Evolutionary conservation across 2,888 invertebrate genomes (phyloP).

Genomic region (Deilephila porcellus): DNA sequence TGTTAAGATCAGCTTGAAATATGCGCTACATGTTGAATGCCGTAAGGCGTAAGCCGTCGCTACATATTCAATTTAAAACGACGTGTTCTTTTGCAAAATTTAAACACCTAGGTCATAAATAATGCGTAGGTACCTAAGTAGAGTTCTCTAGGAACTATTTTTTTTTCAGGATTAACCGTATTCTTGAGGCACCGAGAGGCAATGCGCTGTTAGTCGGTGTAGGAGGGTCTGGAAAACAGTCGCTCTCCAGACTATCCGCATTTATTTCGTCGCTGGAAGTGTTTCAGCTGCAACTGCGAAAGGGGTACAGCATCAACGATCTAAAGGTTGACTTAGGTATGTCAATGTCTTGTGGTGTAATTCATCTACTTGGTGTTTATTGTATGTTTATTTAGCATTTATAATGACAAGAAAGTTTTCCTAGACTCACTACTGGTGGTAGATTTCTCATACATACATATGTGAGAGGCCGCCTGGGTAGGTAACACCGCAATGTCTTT

Average conservation of each 20-base stretch:
- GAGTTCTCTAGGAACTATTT: neutral
- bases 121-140: neutral
- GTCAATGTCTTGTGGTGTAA: neutral
- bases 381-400: neutral
- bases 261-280: constrained; percentile 96
- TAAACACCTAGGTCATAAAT: neutral
- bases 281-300: constrained; percentile 96
- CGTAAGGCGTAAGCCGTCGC: too few species aligned
- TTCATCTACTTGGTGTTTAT: neutral
- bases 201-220: constrained; percentile 97
- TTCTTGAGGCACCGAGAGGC: constrained; percentile 95
- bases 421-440: too few species aligned
- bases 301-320: constrained; percentile 93
- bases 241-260: constrained; percentile 93
- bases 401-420: too few species aligned
- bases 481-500: too few species aligned
- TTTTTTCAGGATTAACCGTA: constrained; percentile 91
- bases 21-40: too few species aligned
- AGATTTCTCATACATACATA: too few species aligned
- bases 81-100: neutral
- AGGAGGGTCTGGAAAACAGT: constrained; percentile 98
- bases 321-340: constrained; percentile 88
- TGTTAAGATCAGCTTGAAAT: too few species aligned
- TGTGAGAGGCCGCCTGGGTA: too few species aligned
- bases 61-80: too few species aligned